Evolutionary conservation across 2,797 vertebrate species (phyloP).

Genomic region (Lateolabrax maculatus): DNA sequence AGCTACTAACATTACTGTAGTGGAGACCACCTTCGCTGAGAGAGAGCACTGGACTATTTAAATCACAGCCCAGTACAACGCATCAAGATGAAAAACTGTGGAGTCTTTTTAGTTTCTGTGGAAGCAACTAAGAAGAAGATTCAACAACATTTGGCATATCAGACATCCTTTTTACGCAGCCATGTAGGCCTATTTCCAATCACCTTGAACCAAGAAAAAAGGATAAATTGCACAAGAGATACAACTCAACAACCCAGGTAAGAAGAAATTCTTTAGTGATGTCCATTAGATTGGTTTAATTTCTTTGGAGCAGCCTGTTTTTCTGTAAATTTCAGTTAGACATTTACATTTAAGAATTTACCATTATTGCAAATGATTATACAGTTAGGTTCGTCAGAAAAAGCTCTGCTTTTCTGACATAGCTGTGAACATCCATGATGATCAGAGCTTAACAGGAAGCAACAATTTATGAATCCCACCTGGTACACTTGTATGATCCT

Average conservation of each 20-base stretch:
- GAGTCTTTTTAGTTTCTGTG: not conserved
- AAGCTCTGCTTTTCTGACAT: not conserved
- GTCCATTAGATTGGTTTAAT: not conserved
- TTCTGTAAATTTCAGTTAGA: not conserved
- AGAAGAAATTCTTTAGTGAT: not conserved
- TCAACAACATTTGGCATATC: not conserved
- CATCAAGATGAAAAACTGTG: not conserved
- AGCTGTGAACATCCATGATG: not conserved
- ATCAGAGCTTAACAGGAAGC: not conserved
- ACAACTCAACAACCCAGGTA: constrained; percentile 2
- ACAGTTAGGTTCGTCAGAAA: not conserved
- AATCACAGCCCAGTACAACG: not conserved
- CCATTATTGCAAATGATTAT: not conserved
- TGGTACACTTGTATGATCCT: not conserved
- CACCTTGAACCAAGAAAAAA: not conserved
- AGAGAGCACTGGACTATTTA: too few species aligned
- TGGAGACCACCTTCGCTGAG: not conserved
- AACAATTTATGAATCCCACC: not conserved
- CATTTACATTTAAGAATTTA: not conserved
- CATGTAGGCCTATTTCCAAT: not conserved
- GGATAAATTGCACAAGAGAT: not conserved
- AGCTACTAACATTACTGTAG: too few species aligned
- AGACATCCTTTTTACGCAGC: not conserved
- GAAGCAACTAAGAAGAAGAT: not conserved
- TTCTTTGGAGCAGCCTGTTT: not conserved